phyloP scores from a whole-genome alignment of 2,797 vertebrate species.

The Anguilla pacifica region DNA sequence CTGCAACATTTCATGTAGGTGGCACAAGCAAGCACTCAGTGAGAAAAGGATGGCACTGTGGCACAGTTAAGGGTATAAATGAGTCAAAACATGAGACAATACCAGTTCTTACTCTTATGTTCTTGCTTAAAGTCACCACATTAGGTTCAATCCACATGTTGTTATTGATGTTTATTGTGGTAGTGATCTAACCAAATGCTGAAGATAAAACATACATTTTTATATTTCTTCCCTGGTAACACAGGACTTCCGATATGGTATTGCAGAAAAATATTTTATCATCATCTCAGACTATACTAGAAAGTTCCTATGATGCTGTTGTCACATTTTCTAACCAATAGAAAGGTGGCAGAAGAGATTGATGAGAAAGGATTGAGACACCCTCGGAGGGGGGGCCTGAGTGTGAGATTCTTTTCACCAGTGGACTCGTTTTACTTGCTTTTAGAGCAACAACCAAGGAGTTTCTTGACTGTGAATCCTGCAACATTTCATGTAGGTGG shows the following conservation, averaged over 20 bases:
- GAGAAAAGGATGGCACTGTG: background rate
- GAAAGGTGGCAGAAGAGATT: background rate
- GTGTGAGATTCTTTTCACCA: constrained; percentile 6
- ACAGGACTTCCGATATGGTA: too few species aligned
- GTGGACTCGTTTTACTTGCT: background rate
- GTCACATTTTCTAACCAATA: background rate
- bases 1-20: background rate
- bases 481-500: background rate
- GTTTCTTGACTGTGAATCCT: background rate
- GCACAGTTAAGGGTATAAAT: background rate
- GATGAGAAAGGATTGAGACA: background rate
- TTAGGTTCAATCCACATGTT: too few species aligned
- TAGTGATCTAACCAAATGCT: too few species aligned
- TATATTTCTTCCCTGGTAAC: too few species aligned
- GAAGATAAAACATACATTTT: too few species aligned
- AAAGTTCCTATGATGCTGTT: background rate
- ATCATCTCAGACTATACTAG: background rate
- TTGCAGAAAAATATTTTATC: too few species aligned
- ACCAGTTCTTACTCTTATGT: background rate
- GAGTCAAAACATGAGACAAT: background rate
- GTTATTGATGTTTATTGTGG: too few species aligned
- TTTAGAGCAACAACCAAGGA: background rate
- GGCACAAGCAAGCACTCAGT: too few species aligned
- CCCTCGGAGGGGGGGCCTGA: background rate
- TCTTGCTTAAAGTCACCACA: background rate